Evolutionary conservation across 2,888 invertebrate species (phyloP), one percentile per base, ranked within the genome.

Genomic region (Eueremaeus valkanovi): DNA sequence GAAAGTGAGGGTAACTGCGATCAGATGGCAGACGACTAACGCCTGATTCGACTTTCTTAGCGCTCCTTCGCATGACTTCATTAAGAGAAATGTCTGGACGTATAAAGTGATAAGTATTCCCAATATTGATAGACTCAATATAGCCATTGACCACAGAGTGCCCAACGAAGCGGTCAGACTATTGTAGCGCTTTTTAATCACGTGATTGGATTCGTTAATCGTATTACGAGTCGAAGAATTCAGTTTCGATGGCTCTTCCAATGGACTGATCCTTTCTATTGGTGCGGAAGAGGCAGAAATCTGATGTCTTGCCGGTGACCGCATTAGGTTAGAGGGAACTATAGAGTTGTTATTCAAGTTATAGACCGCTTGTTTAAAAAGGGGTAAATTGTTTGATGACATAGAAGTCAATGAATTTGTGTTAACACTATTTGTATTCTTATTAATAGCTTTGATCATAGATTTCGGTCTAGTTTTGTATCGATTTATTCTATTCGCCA

Each of bases 41-140:
- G 73, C 74, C 9, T 76, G 76, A 63, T 76, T 78, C 13, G 75
- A 70, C 31, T 76, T 77, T 29, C 77, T 76, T 16, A 79, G 63
- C 8, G 77, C 61, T 2, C 78, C 78, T 61, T 79, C 79, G 49
- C 79, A 79, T 1, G 76, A 73, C 58, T 79, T 79, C 61, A 79
- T 79, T 75, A 79, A 42, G 1, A 79, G 76, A 63, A 78, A 79
- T n/a, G 79, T 79, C n/a, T 78, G 66, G 6, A 77, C 72, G 55
- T 79, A 79, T 0, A 79, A 75, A 11, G 79, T 75, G 21, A 78
- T 70, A 13, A 79, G 73, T 9, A 76, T 75, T 1, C 78, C 75
- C 51, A 77, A 55, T 13, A 78, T 76, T 16, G 75, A 76, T 18
- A 76, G 45, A 6, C 76, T 75, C 13, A 79, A 49, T 3, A 79